Percentiles rank a stretch among this genome's conserved stretches.
Evolutionary conservation across 2,888 invertebrate species (phyloP).

Genomic region (Deroplatys truncata): DNA sequence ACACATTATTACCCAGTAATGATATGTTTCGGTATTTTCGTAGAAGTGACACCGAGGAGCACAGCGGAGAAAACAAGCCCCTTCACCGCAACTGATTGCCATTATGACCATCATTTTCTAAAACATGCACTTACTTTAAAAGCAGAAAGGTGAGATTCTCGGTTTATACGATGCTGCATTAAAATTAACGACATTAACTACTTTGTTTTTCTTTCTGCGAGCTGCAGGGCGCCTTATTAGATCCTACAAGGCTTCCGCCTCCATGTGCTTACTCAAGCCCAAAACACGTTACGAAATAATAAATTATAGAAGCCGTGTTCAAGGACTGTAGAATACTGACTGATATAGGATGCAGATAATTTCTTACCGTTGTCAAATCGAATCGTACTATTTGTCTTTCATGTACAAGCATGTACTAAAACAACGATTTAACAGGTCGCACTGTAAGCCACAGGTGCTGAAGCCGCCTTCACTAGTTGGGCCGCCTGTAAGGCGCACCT

Average conservation of each 20-base stretch:
- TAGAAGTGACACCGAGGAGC: not conserved
- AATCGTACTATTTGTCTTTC: no score
- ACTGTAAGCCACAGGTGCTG: no score
- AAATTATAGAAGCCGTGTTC: not conserved
- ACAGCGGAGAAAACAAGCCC: not conserved
- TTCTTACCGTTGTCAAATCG: no score
- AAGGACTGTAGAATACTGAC: not conserved
- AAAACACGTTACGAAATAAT: not conserved
- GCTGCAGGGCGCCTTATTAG: not conserved
- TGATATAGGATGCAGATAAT: no score
- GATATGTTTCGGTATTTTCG: not conserved
- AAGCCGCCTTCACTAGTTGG: no score
- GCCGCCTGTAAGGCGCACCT: no score
- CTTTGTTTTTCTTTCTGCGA: not conserved
- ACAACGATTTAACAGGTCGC: no score
- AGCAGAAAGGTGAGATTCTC: not conserved
- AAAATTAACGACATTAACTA: not conserved
- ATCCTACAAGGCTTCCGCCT: not conserved
- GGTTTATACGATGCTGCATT: not conserved
- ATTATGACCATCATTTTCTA: not conserved
- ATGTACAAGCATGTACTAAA: no score
- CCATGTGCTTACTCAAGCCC: not conserved
- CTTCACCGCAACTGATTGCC: not conserved
- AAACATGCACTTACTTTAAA: not conserved
- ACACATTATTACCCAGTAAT: not conserved